Percentiles rank a stretch among this genome's conserved stretches.
phyloP scores from a whole-genome alignment of 2,888 invertebrate genomes.

The Leptopilina syphax region DNA sequence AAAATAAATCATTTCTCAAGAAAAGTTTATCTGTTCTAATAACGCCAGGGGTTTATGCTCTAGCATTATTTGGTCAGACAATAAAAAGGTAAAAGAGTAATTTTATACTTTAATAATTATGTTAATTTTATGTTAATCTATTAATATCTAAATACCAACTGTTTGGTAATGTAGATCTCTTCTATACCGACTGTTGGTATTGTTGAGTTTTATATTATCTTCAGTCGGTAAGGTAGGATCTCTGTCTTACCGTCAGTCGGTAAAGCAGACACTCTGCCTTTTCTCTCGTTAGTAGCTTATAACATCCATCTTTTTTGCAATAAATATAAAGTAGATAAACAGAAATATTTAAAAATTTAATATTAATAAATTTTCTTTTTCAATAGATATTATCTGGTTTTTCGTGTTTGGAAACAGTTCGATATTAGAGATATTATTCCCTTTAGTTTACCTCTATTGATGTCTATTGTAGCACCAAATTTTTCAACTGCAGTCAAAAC shows the following conservation, averaged over 20 bases:
- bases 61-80: slow-evolving; percentile 73
- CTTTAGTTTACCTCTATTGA: slow-evolving; percentile 76
- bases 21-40: slow-evolving; percentile 79
- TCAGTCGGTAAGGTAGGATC: no score
- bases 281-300: no score
- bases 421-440: slow-evolving; percentile 69
- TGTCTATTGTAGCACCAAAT: slow-evolving; percentile 73
- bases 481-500: slow-evolving; percentile 73
- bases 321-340: no score
- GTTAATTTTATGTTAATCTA: no score
- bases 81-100: slow-evolving; percentile 74
- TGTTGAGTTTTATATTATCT: no score
- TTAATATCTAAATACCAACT: no score
- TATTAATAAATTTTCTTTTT: background rate
- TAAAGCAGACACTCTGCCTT: no score
- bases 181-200: no score
- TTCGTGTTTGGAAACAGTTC: slow-evolving; percentile 52
- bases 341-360: background rate
- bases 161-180: no score
- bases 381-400: slow-evolving; percentile 63
- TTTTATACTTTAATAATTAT: background rate
- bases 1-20: slow-evolving; percentile 75
- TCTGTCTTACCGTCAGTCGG: no score
- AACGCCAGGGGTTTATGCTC: slow-evolving; percentile 77
- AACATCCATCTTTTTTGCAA: no score